Evolutionary conservation across 2,888 invertebrate genomes (phyloP), one percentile per base, ranked within the genome.

Genomic region (Pollenia amentaria): DNA sequence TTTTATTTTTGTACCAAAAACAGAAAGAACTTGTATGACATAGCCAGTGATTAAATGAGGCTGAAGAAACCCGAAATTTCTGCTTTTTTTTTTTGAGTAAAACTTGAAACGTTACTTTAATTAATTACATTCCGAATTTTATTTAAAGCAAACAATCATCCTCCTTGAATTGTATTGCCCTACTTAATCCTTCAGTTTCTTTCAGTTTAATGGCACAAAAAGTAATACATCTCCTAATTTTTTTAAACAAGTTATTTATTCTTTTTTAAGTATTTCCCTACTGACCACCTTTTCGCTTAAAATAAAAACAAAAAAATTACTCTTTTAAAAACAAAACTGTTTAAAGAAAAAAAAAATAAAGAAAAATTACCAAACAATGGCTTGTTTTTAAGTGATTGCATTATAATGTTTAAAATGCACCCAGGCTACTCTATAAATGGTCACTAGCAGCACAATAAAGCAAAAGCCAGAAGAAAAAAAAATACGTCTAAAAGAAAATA

Each of bases 341-440:
- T 73, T 51, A 40, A 18, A 42, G 67, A 62, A 72, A 79, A 62
- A 42, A 72, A 62, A 72, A 79, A 62, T 1, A 69, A 78, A 51
- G 0, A 11, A 80, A 81, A 73, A 84, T 77, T 77, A 77, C 79
- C 80, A 87, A 87, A 87, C 87, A 87, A 87, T 84, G 48, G 84
- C 84, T 67, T 84, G 84, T 87, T 83, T 76, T 8, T 60, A 80
- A 70, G 42, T 72, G 79, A 79, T 65, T 75, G 73, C 69, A 79
- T 75, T 62, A 79, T 29, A 84, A 78, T 73, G 44, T 38, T 72
- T 51, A 11, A 67, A 70, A 53, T 62, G 76, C 51, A 65, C 7
- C 16, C 55, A 16, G 12, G 8, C 14, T 40, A 14, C 53, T 48
- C 48, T 67, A 7, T 16, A 70, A 53, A 57, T 64, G 81, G 72